Evolutionary conservation across 2,113 vertebrate genomes (phyloP), one percentile per base, ranked within the genome.

Genomic region (Microcebus ravelobensis): DNA sequence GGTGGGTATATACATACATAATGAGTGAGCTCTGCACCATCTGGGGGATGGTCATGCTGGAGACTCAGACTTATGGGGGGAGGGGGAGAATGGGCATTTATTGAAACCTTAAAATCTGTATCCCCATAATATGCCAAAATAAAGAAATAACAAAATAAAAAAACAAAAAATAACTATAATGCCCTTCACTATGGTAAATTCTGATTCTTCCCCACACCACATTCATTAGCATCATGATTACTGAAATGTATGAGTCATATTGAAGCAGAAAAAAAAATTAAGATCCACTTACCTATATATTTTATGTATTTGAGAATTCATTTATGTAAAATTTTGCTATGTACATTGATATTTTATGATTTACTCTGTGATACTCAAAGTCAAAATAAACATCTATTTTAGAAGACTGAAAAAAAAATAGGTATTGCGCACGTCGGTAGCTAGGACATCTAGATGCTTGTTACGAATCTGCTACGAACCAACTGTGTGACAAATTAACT

Each of bases 231-330:
- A 13, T 42, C 74, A 29, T 87, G 50, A 68, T 84, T 50, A 93
- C 1, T 42, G 50, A 39, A 61, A 3, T 50, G 11, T 81, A 88
- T 65, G 10, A 63, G 23, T 82, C 39, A 92, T 59, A 90, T 2
- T 77, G 39, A 20, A 77, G 21, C 34, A 88, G 45, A 85, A 88
- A 63, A 76, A 39, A 36, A 68, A 45, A 8, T 42, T 94, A 61
- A 90, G 52, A 79, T n/a, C 52, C 31, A 82, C 20, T 73, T 70
- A 61, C 27, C 87, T 77, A 59, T 67, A 86, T 50, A 48, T 52
- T 92, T 79, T 74, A 96, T 50, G 17, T 63, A 90, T 31, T 42
- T 88, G n/a, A 88, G n/a, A 91, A 67, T 93, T 73, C 8, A 80
- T 13, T n/a, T 76, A 27, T 45, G 34, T 87, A 87, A 94, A 94